Conservation (phyloP, 2,888 invertebrate species). For the Leptinotarsa peninsularis region DNA sequence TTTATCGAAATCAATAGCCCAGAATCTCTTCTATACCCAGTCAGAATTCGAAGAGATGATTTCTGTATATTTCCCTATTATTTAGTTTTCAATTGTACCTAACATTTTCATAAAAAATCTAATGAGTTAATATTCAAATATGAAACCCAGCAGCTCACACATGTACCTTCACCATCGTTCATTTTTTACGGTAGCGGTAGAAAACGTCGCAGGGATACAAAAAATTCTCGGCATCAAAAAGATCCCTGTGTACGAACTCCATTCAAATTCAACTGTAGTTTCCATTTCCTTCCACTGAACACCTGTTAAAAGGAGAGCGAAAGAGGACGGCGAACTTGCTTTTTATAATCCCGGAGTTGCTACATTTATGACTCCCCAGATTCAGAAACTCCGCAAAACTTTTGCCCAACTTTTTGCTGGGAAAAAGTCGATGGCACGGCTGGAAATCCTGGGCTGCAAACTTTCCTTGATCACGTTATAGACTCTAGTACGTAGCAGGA, state of each 20-base stretch:
- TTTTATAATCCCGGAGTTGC: constrained; percentile 26
- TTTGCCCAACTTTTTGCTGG: constrained; percentile 16
- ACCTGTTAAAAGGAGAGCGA: constrained; percentile 22
- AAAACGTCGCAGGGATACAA: too few species aligned
- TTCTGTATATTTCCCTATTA: too few species aligned
- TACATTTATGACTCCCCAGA: constrained; percentile 30
- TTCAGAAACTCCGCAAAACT: constrained; percentile 28
- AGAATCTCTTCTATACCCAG: too few species aligned
- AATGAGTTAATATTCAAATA: too few species aligned
- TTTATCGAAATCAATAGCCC: too few species aligned
- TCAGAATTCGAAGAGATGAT: too few species aligned
- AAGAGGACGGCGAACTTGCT: constrained; percentile 14
- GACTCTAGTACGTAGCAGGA: constrained; percentile 16
- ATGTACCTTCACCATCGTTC: too few species aligned
- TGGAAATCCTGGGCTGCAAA: constrained; percentile 26
- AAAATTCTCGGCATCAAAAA: neutral
- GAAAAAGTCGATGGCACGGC: constrained; percentile 26
- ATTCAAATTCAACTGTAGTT: constrained; percentile 12
- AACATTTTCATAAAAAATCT: too few species aligned
- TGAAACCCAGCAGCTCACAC: too few species aligned
- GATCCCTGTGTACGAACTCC: neutral
- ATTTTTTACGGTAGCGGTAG: too few species aligned
- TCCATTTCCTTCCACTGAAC: constrained; percentile 8
- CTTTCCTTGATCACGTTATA: constrained; percentile 20
- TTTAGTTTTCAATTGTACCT: too few species aligned